These are phyloP conservation scores for Campoplex nolae DNA, from an alignment of 2,888 invertebrate genomes.

Conservation along the genomic window DNA sequence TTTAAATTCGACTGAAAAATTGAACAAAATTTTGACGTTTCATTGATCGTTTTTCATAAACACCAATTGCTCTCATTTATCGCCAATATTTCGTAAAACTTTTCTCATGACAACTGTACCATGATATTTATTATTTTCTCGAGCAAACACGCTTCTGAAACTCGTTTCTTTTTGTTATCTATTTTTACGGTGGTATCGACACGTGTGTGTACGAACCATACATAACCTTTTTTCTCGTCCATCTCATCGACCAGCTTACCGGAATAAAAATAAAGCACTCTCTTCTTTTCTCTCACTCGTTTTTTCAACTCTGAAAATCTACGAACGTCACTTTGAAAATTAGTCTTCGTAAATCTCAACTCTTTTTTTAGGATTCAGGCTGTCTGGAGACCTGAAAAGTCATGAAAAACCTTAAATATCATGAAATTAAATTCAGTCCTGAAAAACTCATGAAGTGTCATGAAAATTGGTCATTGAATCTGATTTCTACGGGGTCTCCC, in stretches of 20 bases:
- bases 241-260: neutral
- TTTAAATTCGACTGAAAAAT: neutral
- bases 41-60: neutral
- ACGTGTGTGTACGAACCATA: conserved; percentile 26
- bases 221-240: neutral
- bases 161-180: conserved; percentile 27
- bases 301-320: neutral
- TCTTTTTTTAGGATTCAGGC: neutral
- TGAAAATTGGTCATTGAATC: too few relatives aligned
- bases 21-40: neutral
- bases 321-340: neutral
- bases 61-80: neutral
- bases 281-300: neutral
- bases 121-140: conserved; percentile 72
- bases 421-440: too few relatives aligned
- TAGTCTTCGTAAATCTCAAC: neutral
- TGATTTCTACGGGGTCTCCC: too few relatives aligned
- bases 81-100: conserved; percentile 7
- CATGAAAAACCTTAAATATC: too few relatives aligned
- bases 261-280: neutral
- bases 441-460: too few relatives aligned
- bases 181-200: conserved; percentile 19
- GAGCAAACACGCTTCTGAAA: conserved; percentile 37
- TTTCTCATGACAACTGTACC: conserved; percentile 57
- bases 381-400: too few relatives aligned